Base-by-base conservation (phyloP, 1,140 invertebrate genomes). In the Macrostomum lignano region DNA sequence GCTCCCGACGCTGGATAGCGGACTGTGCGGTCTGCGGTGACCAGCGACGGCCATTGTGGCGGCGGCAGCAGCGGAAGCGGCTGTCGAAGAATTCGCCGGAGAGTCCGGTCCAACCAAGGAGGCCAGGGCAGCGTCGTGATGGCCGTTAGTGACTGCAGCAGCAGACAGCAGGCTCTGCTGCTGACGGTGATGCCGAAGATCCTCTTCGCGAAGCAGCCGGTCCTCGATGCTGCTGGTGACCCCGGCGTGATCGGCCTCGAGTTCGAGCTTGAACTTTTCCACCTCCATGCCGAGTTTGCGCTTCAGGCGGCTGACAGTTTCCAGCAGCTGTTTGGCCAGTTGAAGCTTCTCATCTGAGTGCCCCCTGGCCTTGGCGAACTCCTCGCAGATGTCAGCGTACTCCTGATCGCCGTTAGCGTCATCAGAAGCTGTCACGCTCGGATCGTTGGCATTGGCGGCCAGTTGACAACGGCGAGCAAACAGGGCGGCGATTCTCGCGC, bases 211-310 rank as follows among this genome's bases (percentile, higher is more conserved):
- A n/a, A n/a, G n/a, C n/a, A n/a, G n/a, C n/a, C n/a, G n/a, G n/a
- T 86, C 88, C 55, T 94, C 84, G 37, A 94, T 52, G 21, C 84
- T 65, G 61, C 91, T 82, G 7, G 86, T 94, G 26, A 94, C 91
- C 11, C 86, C 86, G 42, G 82, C 76, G 62, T 93, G 81, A 55
- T 93, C 84, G 17, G 82, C 82, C 61, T 96, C 86, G 25, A 96
- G 49, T 60, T 96, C 86, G 66, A 86, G 79, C 62, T 93, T 93
- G 55, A 94, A 94, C 55, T 94, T 93, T 7, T 46, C 71, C 21
- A 91, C 52, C 52, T 94, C 86, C 48, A 76, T 76, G 50, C 93
- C 84, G 28, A 94, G 59, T 55, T 77, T 67, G 14, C 26, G 24
- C 5, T 25, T 33, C 13, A 33, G 11, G 9, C n/a, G 23, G 20